Evolutionary conservation across 2,113 vertebrate genomes (phyloP).

Genomic region (Numida meleagris): DNA sequence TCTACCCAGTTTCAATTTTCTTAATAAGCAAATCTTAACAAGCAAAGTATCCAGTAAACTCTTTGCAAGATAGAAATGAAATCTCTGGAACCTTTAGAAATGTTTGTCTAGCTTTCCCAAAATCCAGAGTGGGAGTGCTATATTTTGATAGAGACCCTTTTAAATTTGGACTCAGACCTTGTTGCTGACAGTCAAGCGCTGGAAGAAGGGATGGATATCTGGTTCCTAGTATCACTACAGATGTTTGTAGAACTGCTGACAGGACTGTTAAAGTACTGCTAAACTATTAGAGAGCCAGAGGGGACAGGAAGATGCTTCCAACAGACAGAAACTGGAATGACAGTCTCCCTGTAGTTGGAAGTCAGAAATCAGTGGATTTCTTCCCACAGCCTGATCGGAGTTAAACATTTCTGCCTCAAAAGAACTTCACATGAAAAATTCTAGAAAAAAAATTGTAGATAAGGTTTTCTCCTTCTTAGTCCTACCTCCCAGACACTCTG

Average conservation of each 20-base stretch:
- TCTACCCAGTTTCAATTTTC: neutral
- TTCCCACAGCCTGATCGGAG: neutral
- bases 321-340: neutral
- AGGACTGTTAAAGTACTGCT: neutral
- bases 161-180: neutral
- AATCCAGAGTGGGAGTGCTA: neutral
- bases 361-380: neutral
- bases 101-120: neutral
- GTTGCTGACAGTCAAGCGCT: neutral
- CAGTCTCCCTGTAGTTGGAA: neutral
- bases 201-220: neutral
- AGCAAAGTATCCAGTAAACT: neutral
- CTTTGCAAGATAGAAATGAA: neutral
- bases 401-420: neutral
- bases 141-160: neutral
- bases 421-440: neutral
- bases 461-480: neutral
- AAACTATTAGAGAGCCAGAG: neutral
- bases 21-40: neutral
- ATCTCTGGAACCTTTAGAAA: neutral
- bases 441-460: neutral
- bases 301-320: neutral
- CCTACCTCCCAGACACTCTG: neutral
- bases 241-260: neutral
- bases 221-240: neutral